Evolutionary conservation across 2,113 vertebrate species (phyloP).

Genomic region (Numenius arquata): DNA sequence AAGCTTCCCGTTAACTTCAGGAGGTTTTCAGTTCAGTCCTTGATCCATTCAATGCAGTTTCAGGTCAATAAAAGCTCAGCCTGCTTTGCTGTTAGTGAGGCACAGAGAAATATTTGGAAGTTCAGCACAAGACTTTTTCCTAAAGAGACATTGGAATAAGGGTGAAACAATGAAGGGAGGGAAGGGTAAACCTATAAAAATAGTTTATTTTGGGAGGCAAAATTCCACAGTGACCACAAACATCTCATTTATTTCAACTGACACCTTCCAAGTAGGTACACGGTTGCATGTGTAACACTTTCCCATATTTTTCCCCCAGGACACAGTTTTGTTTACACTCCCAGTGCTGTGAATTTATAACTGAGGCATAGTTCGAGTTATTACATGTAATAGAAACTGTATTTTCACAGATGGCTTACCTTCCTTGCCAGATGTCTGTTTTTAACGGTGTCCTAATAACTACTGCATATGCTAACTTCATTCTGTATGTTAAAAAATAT

Average conservation of each 20-base stretch:
- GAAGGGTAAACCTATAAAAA: neutral
- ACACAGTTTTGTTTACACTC: constrained; percentile 35
- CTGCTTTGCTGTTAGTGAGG: neutral
- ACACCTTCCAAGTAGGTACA: neutral
- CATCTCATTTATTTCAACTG: constrained; percentile 19
- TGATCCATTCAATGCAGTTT: neutral
- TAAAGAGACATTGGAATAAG: neutral
- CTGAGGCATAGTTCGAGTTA: constrained; percentile 37
- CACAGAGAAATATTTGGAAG: neutral
- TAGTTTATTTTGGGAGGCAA: neutral
- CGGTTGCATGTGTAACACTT: constrained; percentile 20
- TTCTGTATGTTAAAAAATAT: neutral
- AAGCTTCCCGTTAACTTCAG: neutral
- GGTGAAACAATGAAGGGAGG: neutral
- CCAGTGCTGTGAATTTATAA: constrained; percentile 23
- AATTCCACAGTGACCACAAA: neutral
- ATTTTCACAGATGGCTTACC: constrained; percentile 52
- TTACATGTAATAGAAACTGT: neutral
- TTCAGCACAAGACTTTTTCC: neutral
- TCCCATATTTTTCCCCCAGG: neutral
- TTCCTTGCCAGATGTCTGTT: constrained; percentile 30
- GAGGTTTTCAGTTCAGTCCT: neutral
- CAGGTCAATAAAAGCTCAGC: neutral
- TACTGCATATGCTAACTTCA: neutral
- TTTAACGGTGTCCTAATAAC: constrained; percentile 18